A percentile compares a stretch with the other conserved stretches of the same genome.
These are phyloP conservation scores for Drosophila erecta DNA, from an alignment of 1,140 invertebrate species.

Conservation along the genomic window DNA sequence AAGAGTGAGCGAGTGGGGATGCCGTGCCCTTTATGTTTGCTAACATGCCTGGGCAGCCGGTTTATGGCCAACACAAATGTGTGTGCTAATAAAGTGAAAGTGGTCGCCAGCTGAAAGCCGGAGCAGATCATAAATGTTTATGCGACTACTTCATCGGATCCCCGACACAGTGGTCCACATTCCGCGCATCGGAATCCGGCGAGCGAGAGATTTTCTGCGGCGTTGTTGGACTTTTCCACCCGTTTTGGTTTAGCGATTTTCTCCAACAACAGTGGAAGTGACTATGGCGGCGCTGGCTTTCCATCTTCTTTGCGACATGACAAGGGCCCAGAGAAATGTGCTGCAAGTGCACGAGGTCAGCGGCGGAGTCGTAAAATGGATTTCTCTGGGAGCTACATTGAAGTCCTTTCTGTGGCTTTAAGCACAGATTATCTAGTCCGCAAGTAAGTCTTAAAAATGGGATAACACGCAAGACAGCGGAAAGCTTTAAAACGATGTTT, in stretches of 20 bases:
- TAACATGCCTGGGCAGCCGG: constrained; percentile 47
- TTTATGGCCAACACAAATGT: constrained; percentile 52
- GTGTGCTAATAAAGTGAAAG: constrained; percentile 52
- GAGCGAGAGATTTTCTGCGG: constrained; percentile 13
- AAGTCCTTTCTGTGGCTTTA: constrained; percentile 31
- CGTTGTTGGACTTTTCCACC: background rate
- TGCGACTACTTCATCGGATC: constrained; percentile 45
- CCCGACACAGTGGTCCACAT: constrained; percentile 14
- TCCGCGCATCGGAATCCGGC: background rate
- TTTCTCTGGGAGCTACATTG: constrained; percentile 23
- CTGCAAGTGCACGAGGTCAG: constrained; percentile 59
- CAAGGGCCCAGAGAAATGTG: constrained; percentile 49
- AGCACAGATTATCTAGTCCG: constrained; percentile 28
- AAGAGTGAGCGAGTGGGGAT: constrained; percentile 11
- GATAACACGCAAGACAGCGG: background rate
- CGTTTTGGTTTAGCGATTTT: constrained; percentile 19
- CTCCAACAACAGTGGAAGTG: constrained; percentile 9
- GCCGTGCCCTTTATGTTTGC: constrained; percentile 36
- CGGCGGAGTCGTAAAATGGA: constrained; percentile 38
- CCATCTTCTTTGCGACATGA: constrained; percentile 58
- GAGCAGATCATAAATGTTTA: constrained; percentile 70
- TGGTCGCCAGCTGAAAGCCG: constrained; percentile 35
- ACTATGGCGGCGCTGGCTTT: constrained; percentile 30
- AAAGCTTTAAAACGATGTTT: too few species aligned
- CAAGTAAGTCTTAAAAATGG: constrained; percentile 12